These are phyloP conservation scores for Nymphicus hollandicus DNA, from an alignment of 2,113 vertebrate species.

Conservation along the genomic window DNA sequence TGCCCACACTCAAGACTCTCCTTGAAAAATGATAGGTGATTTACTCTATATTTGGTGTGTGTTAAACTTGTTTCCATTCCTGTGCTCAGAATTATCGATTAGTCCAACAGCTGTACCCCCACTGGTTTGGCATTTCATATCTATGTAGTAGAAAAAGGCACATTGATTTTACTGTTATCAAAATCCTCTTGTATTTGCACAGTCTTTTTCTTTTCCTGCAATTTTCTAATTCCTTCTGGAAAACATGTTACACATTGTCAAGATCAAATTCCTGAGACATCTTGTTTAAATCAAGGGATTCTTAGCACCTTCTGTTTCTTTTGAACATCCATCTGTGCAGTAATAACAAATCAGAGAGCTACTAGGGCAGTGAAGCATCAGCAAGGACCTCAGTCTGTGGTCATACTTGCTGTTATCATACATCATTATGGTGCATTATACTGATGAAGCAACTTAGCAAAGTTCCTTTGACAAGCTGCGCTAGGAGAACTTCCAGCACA, in stretches of 20 bases:
- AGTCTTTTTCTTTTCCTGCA: constrained; percentile 8
- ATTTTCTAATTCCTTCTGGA: constrained; percentile 46
- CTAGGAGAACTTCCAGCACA: rapidly evolving
- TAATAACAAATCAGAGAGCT: not conserved
- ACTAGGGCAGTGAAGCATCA: not conserved
- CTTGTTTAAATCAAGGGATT: constrained; percentile 66
- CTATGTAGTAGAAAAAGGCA: not conserved
- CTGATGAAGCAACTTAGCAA: not conserved
- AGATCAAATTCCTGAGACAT: constrained; percentile 52
- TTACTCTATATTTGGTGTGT: not conserved
- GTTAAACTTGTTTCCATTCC: not conserved
- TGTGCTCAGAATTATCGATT: constrained; percentile 26
- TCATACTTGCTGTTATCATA: not conserved
- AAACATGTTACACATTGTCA: constrained; percentile 42
- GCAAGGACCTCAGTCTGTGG: not conserved
- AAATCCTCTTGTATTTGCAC: constrained; percentile 23
- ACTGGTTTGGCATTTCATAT: not conserved
- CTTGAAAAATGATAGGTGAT: not conserved
- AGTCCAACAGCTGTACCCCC: not conserved
- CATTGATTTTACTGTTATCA: constrained; percentile 31
- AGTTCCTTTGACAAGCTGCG: rapidly evolving
- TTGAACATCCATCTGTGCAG: constrained; percentile 39
- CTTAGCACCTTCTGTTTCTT: constrained; percentile 63
- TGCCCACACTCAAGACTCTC: not conserved
- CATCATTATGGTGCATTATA: not conserved